A percentile compares a stretch with the other conserved stretches of the same genome.
Evolutionary conservation across 2,888 invertebrate genomes (phyloP).

Genomic region (Pandemis heparana): DNA sequence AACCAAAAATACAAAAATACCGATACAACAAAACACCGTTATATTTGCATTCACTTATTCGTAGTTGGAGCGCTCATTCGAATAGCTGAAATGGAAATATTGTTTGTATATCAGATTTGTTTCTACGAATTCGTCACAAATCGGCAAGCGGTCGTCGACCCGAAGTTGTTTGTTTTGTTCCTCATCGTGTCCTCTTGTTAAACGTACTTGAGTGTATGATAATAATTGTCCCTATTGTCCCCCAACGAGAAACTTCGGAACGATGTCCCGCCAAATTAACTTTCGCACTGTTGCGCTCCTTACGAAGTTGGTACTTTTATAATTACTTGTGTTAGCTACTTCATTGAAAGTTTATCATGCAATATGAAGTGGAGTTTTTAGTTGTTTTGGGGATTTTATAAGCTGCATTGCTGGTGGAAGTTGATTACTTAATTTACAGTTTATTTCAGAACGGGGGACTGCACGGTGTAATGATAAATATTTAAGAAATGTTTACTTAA

Average conservation of each 20-base stretch:
- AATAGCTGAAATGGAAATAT: constrained; percentile 17
- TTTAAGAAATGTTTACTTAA: too few relatives aligned
- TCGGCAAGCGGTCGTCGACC: constrained; percentile 25
- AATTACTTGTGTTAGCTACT: constrained; percentile 31
- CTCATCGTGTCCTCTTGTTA: constrained; percentile 10
- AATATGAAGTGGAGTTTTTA: constrained; percentile 12
- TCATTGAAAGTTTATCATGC: constrained; percentile 36
- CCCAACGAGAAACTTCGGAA: constrained; percentile 23
- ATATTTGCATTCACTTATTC: constrained; percentile 5
- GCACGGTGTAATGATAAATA: background rate
- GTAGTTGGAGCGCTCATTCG: background rate
- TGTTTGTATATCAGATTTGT: constrained; percentile 10
- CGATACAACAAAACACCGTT: background rate
- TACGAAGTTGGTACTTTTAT: constrained; percentile 29
- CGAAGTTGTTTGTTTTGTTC: constrained; percentile 33
- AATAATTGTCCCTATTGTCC: constrained; percentile 36
- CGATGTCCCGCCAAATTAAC: constrained; percentile 35
- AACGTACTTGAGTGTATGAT: constrained; percentile 27
- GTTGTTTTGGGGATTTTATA: constrained; percentile 15
- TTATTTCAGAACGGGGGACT: background rate
- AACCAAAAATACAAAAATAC: background rate
- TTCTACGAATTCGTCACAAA: constrained; percentile 16
- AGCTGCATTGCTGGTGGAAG: background rate
- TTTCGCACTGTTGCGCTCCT: constrained; percentile 34
- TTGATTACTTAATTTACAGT: background rate